A percentile compares a stretch with the other conserved stretches of the same genome.
phyloP scores from a whole-genome alignment of 1,140 invertebrate species.

The Zophobas atratus region DNA sequence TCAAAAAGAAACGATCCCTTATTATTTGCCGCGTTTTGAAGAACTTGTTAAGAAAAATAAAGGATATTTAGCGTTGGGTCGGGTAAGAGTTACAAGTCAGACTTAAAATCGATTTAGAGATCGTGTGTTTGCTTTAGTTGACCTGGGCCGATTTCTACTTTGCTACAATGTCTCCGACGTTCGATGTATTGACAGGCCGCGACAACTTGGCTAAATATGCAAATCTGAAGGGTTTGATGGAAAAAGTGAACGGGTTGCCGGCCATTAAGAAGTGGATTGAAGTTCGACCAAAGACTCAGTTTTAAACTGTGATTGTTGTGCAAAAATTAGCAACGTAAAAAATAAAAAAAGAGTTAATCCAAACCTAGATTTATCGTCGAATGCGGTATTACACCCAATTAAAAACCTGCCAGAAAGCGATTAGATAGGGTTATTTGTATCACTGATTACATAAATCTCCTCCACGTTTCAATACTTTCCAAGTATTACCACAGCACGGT shows the following conservation, averaged over 20 bases:
- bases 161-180: slow-evolving; percentile 72
- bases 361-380: too few species aligned
- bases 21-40: slow-evolving; percentile 73
- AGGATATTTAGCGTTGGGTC: slow-evolving; percentile 71
- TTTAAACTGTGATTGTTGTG: too few species aligned
- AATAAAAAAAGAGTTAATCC: too few species aligned
- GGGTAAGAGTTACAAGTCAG: slow-evolving; percentile 63
- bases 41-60: slow-evolving; percentile 71
- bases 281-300: too few species aligned
- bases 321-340: background rate
- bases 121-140: slow-evolving; percentile 67
- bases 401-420: too few species aligned
- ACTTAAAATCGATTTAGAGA: background rate
- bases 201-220: slow-evolving; percentile 74
- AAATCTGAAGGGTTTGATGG: slow-evolving; percentile 33
- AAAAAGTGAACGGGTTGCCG: too few species aligned
- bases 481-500: too few species aligned
- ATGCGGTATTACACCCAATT: too few species aligned
- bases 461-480: too few species aligned
- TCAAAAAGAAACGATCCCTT: slow-evolving; percentile 70
- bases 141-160: slow-evolving; percentile 79
- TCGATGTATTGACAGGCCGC: slow-evolving; percentile 72
- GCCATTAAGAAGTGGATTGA: too few species aligned
- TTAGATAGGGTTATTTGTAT: too few species aligned
- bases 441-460: too few species aligned